These are phyloP conservation scores for Diarsia rubi DNA, from an alignment of 2,888 invertebrate species.

Conservation along the genomic window DNA sequence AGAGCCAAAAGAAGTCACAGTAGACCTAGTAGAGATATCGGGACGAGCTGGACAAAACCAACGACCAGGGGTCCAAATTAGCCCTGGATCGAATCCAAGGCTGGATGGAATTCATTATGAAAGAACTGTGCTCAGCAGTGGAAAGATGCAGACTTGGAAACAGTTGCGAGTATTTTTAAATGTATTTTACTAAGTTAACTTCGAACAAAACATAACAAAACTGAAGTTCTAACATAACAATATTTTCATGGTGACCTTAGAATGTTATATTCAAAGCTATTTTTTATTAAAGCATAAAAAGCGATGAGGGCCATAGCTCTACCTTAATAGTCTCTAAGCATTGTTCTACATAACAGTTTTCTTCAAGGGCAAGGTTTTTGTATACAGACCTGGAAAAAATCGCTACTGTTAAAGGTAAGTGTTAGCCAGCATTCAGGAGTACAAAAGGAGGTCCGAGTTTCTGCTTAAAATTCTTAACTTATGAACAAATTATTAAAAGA, in stretches of 20 bases:
- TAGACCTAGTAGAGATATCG: not conserved
- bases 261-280: slow-evolving; percentile 38
- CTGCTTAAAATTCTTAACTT: not conserved
- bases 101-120: not conserved
- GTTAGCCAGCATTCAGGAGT: too few species aligned
- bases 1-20: not conserved
- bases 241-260: slow-evolving; percentile 45
- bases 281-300: slow-evolving; percentile 56
- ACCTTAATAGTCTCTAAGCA: slow-evolving; percentile 33
- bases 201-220: not conserved
- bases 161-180: not conserved
- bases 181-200: not conserved
- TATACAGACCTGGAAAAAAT: slow-evolving; percentile 1
- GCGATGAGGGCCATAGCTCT: slow-evolving; percentile 45
- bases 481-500: too few species aligned
- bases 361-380: slow-evolving; percentile 51
- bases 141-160: not conserved
- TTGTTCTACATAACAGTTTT: slow-evolving; percentile 40
- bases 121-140: not conserved
- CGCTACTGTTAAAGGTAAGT: not conserved
- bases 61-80: not conserved
- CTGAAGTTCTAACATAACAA: slow-evolving; percentile 25
- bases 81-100: not conserved
- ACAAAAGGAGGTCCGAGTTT: not conserved
- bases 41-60: not conserved